Evolutionary conservation across 64 coral and sea anemone genomes (phyloP).

Genomic region (Porites lutea): DNA sequence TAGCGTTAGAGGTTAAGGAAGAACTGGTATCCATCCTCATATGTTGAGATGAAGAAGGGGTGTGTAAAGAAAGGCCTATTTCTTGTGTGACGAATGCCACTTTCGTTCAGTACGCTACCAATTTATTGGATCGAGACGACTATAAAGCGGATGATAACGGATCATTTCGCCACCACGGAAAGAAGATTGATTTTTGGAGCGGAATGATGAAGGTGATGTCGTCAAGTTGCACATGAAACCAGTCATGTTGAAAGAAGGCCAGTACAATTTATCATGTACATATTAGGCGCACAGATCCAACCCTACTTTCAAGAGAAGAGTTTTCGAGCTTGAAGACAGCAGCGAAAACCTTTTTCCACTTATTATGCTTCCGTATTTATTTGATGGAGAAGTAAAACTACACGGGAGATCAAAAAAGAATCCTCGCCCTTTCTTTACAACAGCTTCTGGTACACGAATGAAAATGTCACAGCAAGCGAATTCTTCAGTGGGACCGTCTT

Average conservation of each 20-base stretch:
- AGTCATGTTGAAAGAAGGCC: neutral
- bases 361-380: constrained; percentile 32
- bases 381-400: constrained; percentile 17
- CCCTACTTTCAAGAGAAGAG: neutral
- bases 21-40: neutral
- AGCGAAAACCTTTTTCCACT: neutral
- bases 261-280: neutral
- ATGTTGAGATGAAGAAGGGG: constrained; percentile 5
- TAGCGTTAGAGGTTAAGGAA: too few species aligned
- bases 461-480: constrained; percentile 43
- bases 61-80: constrained; percentile 4
- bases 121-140: constrained; percentile 6
- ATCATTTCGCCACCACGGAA: constrained; percentile 1
- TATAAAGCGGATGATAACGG: constrained; percentile 13
- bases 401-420: constrained; percentile 28
- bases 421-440: neutral
- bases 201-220: constrained; percentile 14
- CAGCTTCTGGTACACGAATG: constrained; percentile 1
- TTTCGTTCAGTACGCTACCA: neutral
- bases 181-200: constrained; percentile 6
- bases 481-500: neutral
- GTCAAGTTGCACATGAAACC: neutral
- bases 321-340: constrained; percentile 19
- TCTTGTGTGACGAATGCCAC: neutral
- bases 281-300: constrained; percentile 2